phyloP scores from a whole-genome alignment of 2,113 vertebrate genomes.

The Varanus komodoensis region DNA sequence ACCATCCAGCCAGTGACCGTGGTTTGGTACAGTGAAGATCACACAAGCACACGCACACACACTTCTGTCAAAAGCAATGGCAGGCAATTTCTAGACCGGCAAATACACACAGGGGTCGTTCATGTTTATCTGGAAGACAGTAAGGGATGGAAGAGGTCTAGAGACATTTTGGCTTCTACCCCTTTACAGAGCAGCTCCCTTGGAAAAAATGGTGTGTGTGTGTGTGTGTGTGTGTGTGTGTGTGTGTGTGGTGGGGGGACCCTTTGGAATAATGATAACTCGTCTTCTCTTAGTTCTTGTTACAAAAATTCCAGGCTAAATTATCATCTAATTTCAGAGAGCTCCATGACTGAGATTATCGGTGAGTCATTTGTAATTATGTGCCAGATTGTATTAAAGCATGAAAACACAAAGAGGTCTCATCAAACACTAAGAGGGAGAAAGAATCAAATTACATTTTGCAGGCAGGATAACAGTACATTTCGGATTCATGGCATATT shows the following conservation, averaged over 20 bases:
- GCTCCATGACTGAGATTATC: slow-evolving; percentile 78
- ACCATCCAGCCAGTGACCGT: neutral
- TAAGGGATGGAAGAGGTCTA: slow-evolving; percentile 59
- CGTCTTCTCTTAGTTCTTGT: slow-evolving; percentile 74
- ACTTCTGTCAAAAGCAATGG: slow-evolving; percentile 36
- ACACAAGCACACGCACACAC: no score
- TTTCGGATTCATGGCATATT: slow-evolving; percentile 64
- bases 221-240: no score
- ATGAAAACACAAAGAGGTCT: slow-evolving; percentile 77
- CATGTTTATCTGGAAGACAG: slow-evolving; percentile 57
- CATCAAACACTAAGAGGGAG: slow-evolving; percentile 67
- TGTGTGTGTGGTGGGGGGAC: no score
- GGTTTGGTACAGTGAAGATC: fast-evolving
- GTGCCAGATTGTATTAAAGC: slow-evolving; percentile 80
- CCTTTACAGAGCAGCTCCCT: slow-evolving; percentile 65
- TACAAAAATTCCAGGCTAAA: slow-evolving; percentile 75
- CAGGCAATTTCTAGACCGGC: neutral
- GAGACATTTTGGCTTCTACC: slow-evolving; percentile 68
- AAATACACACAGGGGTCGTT: slow-evolving; percentile 29
- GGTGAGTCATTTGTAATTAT: slow-evolving; percentile 79
- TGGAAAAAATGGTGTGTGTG: slow-evolving; percentile 54
- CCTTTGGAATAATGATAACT: slow-evolving; percentile 80
- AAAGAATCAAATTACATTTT: slow-evolving; percentile 71
- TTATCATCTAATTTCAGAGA: slow-evolving; percentile 80
- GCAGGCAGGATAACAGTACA: slow-evolving; percentile 66